Evolutionary conservation across 1,140 invertebrate species (phyloP).

Genomic region (Sinella curviseta): DNA sequence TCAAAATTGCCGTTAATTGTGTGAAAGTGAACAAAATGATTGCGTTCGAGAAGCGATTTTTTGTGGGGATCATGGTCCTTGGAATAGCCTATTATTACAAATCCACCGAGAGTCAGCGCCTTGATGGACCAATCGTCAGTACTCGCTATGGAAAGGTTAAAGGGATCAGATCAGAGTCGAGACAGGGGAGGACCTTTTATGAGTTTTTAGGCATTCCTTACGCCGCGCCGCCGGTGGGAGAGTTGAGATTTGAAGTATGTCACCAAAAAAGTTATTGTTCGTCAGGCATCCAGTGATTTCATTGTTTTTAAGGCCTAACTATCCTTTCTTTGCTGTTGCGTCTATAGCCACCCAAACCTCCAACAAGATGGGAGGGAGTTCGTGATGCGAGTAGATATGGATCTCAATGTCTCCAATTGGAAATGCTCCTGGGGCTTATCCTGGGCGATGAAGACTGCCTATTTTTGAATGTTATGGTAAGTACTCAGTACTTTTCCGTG

Average conservation of each 20-base stretch:
- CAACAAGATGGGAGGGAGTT: slow-evolving; percentile 47
- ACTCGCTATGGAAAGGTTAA: slow-evolving; percentile 31
- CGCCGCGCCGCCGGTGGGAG: slow-evolving; percentile 61
- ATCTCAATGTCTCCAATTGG: slow-evolving; percentile 48
- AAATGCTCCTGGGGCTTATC: neutral
- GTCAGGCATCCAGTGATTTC: too few species aligned
- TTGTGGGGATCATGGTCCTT: slow-evolving; percentile 13
- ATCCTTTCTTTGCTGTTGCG: too few species aligned
- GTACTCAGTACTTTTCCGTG: neutral
- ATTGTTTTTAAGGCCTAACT: too few species aligned
- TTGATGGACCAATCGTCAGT: slow-evolving; percentile 29
- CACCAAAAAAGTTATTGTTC: neutral
- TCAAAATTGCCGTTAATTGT: neutral
- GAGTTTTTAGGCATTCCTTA: slow-evolving; percentile 64
- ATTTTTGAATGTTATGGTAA: slow-evolving; percentile 58
- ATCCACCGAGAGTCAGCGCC: neutral
- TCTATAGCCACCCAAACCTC: slow-evolving; percentile 42
- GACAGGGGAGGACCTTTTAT: slow-evolving; percentile 55
- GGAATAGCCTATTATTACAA: slow-evolving; percentile 37
- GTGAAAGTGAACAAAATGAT: neutral
- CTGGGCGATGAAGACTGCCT: slow-evolving; percentile 60
- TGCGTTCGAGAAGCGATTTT: slow-evolving; percentile 1
- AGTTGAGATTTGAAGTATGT: slow-evolving; percentile 59
- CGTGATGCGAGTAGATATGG: slow-evolving; percentile 48
- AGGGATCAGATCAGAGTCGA: slow-evolving; percentile 28